Evolutionary conservation across 2,888 invertebrate genomes (phyloP).

Genomic region (Polyommatus iphigenia): DNA sequence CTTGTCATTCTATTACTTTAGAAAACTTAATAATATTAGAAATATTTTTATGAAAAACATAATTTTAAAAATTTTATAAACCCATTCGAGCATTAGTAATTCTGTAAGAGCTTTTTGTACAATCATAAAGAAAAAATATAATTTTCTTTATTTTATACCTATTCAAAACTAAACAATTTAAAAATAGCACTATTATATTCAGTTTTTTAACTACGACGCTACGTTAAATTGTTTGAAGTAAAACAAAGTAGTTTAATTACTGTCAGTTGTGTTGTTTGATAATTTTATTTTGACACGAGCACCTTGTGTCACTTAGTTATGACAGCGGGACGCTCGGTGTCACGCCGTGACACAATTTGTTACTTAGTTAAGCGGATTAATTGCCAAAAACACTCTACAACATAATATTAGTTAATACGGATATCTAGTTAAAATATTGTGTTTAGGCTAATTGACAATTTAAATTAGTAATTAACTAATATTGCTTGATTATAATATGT

Average conservation of each 20-base stretch:
- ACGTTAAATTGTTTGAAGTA: no score
- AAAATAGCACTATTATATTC: no score
- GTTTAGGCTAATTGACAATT: constrained; percentile 5
- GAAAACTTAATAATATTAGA: no score
- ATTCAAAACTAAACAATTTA: no score
- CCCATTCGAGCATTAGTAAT: no score
- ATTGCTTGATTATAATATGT: not conserved
- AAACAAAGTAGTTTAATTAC: not conserved
- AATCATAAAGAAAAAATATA: no score
- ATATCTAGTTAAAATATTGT: not conserved
- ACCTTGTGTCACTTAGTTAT: constrained; percentile 10
- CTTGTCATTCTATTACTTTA: not conserved
- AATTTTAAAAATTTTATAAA: no score
- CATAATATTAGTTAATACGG: not conserved
- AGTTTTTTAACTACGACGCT: not conserved
- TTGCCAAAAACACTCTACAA: not conserved
- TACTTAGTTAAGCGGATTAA: constrained; percentile 22
- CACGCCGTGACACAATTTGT: constrained; percentile 19
- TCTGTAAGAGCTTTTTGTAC: no score
- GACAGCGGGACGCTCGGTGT: not conserved
- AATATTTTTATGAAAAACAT: no score
- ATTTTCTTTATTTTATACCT: no score
- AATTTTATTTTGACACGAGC: not conserved
- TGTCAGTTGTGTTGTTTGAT: not conserved
- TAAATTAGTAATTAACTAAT: not conserved